Percentiles rank a stretch among this genome's conserved stretches.
Conservation (phyloP, 2,113 vertebrate genomes). For the Acrocephalus arundinaceus region DNA sequence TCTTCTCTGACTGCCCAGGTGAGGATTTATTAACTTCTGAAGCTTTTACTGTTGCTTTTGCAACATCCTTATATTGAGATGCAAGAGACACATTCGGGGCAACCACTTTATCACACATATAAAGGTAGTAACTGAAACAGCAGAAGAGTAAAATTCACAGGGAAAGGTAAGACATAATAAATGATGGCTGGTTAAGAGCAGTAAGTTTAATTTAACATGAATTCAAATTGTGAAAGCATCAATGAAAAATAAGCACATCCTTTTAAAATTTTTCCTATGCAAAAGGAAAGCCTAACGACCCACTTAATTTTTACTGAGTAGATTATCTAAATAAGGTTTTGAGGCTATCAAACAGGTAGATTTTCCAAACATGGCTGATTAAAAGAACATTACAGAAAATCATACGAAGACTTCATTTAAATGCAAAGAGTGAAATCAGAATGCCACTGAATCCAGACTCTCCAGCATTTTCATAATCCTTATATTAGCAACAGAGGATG, state of each 20-base stretch:
- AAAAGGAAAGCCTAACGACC: not conserved
- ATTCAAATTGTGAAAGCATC: not conserved
- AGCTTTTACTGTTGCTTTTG: conserved; percentile 72
- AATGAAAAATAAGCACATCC: not conserved
- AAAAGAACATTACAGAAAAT: not conserved
- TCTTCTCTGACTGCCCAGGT: conserved; percentile 81
- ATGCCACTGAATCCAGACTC: not conserved
- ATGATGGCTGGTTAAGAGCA: not conserved
- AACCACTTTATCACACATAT: conserved; percentile 97
- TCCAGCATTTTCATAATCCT: not conserved
- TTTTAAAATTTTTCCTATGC: not conserved
- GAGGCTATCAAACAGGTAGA: not conserved
- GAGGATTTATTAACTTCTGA: conserved; percentile 79
- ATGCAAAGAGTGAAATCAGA: not conserved
- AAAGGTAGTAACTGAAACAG: conserved; percentile 90
- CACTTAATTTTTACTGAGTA: not conserved
- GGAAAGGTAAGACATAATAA: not conserved
- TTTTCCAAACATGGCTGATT: not conserved
- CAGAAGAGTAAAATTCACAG: conserved; percentile 24
- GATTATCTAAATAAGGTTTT: conserved; percentile 1
- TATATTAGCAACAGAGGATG: not conserved
- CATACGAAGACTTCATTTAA: not conserved
- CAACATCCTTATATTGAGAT: conserved; percentile 74
- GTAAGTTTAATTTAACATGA: not conserved
- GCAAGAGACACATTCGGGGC: conserved; percentile 93